Base-by-base conservation (phyloP, 2,797 vertebrate species). In the Forpus xanthops region DNA sequence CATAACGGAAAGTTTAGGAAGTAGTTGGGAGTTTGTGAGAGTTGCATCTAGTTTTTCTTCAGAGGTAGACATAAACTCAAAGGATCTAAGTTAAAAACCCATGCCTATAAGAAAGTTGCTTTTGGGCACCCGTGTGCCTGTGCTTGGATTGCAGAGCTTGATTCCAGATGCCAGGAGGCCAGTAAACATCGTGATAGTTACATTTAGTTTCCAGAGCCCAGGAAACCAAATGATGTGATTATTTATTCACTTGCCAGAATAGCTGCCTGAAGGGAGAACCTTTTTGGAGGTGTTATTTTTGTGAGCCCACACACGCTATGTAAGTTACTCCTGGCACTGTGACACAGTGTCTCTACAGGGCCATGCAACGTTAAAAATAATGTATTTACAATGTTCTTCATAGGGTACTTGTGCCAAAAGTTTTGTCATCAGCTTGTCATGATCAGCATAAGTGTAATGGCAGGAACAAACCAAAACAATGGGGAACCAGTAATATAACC, bases 201-300 rank as follows among this genome's bases (percentile, higher is more conserved):
- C 93, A 47, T 64, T 60, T 78, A 87, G 81, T 96, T 96, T 96
- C 94, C 95, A 89, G 75, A 91, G 70, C 41, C 68, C 42, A 56
- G 55, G 73, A 83, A 62, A 94, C 84, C 45, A 42, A 72, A 77
- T 60, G 20, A 44, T 89, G 95, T 66, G 83, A 76, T 94, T 67
- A 77, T 83, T 95, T 83, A 74, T 75, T 85, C 86, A 75, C 82
- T 90, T 93, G 91, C 85, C 88, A 85, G 75, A 81, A 50, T 65
- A 81, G 68, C 90, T 87, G 85, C 75, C 80, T 61, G 25, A 83
- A 88, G 74, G 72, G 64, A 66, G 74, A 75, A 81, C 15, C 31
- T 80, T 83, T 50, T 53, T 5, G 5, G 41, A 90, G 41, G 13
- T 35, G 9, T 60, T 79, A 82, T 62, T 94, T 94, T 84, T 87